Conservation (phyloP, 2,888 invertebrate species). For the Ormyrus rosae region DNA sequence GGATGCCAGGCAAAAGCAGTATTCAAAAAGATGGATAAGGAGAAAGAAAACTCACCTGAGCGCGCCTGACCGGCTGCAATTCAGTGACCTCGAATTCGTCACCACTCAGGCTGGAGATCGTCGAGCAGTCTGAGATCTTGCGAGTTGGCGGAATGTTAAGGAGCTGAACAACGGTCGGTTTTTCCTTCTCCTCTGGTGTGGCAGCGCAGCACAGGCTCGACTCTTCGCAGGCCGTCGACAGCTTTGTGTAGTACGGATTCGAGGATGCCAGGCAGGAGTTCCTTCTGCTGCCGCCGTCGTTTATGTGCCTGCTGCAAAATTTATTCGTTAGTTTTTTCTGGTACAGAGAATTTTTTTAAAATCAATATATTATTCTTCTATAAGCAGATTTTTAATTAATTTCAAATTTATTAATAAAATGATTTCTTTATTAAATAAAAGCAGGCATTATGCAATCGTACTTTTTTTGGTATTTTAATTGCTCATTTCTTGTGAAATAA, state of each 20-base stretch:
- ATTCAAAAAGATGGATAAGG: background rate
- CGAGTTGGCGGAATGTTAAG: conserved; percentile 73
- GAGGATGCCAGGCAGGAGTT: conserved; percentile 70
- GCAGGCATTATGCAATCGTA: too few species aligned
- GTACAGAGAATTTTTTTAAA: background rate
- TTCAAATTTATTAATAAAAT: background rate
- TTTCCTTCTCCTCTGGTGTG: conserved; percentile 34
- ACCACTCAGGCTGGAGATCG: conserved; percentile 85
- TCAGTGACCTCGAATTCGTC: conserved; percentile 81
- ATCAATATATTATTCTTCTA: too few species aligned
- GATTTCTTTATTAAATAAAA: too few species aligned
- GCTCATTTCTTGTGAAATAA: too few species aligned
- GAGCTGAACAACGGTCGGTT: conserved; percentile 57
- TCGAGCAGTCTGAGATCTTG: conserved; percentile 85
- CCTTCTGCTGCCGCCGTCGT: conserved; percentile 65
- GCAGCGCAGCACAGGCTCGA: background rate
- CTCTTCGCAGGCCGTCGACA: conserved; percentile 37
- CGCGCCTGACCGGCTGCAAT: conserved; percentile 68
- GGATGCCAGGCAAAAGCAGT: too few species aligned
- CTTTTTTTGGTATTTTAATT: too few species aligned
- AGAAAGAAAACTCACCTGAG: conserved; percentile 67
- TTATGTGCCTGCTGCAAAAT: conserved; percentile 59
- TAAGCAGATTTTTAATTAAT: background rate
- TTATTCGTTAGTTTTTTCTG: too few species aligned
- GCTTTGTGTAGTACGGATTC: conserved; percentile 63